Conservation (phyloP, 1,140 invertebrate genomes). For the Trichonephila clavata region DNA sequence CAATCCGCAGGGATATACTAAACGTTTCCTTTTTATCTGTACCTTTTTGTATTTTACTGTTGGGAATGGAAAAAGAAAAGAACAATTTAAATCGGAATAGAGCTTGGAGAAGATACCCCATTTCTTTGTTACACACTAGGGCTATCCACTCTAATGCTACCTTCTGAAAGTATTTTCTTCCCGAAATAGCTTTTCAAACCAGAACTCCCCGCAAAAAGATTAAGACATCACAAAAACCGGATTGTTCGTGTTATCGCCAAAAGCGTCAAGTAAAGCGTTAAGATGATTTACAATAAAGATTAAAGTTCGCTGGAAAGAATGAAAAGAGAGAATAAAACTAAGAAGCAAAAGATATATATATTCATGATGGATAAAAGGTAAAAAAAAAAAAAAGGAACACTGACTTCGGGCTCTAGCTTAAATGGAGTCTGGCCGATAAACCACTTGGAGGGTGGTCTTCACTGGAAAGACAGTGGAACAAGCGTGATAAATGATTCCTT, state of each 20-base stretch:
- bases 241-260: slow-evolving; percentile 51
- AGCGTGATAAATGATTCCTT: slow-evolving; percentile 48
- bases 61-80: background rate
- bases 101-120: background rate
- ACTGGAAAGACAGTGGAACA: background rate
- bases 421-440: slow-evolving; percentile 32
- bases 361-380: background rate
- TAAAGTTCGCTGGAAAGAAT: slow-evolving; percentile 6
- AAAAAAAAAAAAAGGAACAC: background rate
- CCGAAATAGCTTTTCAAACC: slow-evolving; percentile 22
- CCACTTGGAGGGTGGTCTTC: slow-evolving; percentile 35
- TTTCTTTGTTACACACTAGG: background rate
- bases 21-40: slow-evolving; percentile 20
- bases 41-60: background rate
- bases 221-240: slow-evolving; percentile 57
- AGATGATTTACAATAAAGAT: slow-evolving; percentile 57
- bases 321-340: background rate
- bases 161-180: background rate
- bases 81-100: slow-evolving; percentile 19
- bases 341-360: background rate
- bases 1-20: background rate
- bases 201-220: slow-evolving; percentile 43
- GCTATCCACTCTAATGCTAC: background rate
- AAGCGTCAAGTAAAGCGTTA: slow-evolving; percentile 48
- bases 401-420: slow-evolving; percentile 17